Conservation (phyloP, 2,113 vertebrate species). For the Thalassoma bifasciatum region DNA sequence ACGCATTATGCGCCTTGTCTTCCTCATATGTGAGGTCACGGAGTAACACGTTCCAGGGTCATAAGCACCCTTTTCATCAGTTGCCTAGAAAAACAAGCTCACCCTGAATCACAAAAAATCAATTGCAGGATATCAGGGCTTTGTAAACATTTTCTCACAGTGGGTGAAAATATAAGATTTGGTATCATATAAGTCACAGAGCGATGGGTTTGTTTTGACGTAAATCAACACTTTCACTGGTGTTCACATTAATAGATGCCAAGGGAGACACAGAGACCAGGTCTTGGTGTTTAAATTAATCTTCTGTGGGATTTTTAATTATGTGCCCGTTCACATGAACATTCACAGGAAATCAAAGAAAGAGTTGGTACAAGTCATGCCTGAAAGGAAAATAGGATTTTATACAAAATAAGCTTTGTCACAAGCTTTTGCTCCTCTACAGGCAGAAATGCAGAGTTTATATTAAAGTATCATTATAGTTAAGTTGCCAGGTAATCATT, state of each 20-base stretch:
- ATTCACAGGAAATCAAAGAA: slow-evolving; percentile 4
- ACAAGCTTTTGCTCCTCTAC: too few species aligned
- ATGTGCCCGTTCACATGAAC: background rate
- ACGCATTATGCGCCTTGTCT: slow-evolving; percentile 7
- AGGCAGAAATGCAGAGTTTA: too few species aligned
- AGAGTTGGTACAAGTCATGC: background rate
- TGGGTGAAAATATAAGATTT: background rate
- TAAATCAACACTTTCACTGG: slow-evolving; percentile 2
- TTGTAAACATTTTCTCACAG: background rate
- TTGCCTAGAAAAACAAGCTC: background rate
- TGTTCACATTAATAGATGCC: background rate
- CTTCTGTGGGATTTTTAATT: slow-evolving; percentile 10
- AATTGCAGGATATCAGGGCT: too few species aligned
- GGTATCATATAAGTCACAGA: background rate
- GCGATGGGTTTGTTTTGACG: background rate
- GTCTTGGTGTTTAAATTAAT: background rate
- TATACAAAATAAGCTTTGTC: too few species aligned
- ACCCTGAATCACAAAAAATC: background rate
- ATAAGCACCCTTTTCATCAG: background rate
- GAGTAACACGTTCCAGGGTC: slow-evolving; percentile 38
- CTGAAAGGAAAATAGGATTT: too few species aligned
- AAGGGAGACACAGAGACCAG: too few species aligned
- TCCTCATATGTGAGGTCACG: slow-evolving; percentile 27
- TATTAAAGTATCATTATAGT: too few species aligned
- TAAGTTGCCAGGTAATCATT: too few species aligned